Base-by-base conservation (phyloP, 2,888 invertebrate species). In the Rutpela maculata region DNA sequence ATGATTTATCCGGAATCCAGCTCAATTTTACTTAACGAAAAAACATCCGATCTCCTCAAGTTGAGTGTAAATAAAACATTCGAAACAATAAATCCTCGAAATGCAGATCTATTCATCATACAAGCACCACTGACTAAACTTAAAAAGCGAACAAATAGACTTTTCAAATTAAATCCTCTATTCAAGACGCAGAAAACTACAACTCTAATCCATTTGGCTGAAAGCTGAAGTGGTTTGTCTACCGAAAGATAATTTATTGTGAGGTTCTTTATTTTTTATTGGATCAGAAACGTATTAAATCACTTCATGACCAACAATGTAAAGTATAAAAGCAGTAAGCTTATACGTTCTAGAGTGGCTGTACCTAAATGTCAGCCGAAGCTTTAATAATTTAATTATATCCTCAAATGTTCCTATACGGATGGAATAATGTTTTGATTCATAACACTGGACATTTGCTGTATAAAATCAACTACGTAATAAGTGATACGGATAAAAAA, bases 81-180 rank as follows among this genome's bases (percentile, higher is more conserved):
- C 60, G 76, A 72, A 80, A 78, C 78, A 78, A 80, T 81, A 81
- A 81, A 81, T 81, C 75, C 56, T 69, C 50, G 43, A 74, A 79
- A 74, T 81, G 81, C 77, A 81, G 81, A 79, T 81, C 79, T 81
- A 81, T 81, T 79, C 79, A 81, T 81, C 79, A 81, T 81, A 75
- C 75, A 79, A 79, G 78, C 79, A 79, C 77, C 76, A 70, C 73
- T 76, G 75, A 55, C 62, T 79, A 43, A 79, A 76, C 75, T 75
- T 74, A 75, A 76, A 78, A 78, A 78, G 78, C 76, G 75, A 77
- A 73, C 75, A 79, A 79, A 78, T 77, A 80, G 77, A 70, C 77
- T 77, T 77, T 76, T 71, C 75, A 79, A 79, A 79, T 77, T 79
- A 79, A 77, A 79, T 77, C 79, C 43, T 43, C 79, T 65, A 79